A percentile compares a stretch with the other conserved stretches of the same genome.
Evolutionary conservation across 2,797 vertebrate genomes (phyloP).

Genomic region (Lepilemur septentrionalis): DNA sequence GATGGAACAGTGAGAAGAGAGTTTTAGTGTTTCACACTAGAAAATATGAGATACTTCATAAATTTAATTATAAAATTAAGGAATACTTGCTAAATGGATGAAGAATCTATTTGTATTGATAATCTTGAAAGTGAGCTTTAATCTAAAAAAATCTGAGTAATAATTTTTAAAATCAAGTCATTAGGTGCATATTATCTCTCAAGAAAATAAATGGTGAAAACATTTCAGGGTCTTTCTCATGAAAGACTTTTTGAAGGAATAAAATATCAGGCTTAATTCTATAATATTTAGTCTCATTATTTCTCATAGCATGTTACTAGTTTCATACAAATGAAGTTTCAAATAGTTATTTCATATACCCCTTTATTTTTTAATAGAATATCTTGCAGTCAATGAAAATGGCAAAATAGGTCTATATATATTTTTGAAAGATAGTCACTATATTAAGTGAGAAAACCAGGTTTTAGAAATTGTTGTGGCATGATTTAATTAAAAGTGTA

Average conservation of each 20-base stretch:
- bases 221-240: background rate
- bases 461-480: background rate
- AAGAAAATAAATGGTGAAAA: slow-evolving; percentile 36
- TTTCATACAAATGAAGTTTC: slow-evolving; percentile 44
- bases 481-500: background rate
- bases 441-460: background rate
- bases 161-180: slow-evolving; percentile 12
- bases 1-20: background rate
- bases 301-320: slow-evolving; percentile 22
- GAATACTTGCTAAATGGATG: background rate
- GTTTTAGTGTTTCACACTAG: background rate
- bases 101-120: slow-evolving; percentile 16
- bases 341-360: slow-evolving; percentile 4
- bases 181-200: background rate
- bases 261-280: background rate
- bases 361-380: background rate
- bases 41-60: slow-evolving; percentile 28
- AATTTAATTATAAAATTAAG: background rate
- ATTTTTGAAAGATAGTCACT: background rate
- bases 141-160: background rate
- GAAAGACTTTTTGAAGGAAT: slow-evolving; percentile 1
- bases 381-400: background rate
- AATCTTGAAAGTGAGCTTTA: slow-evolving; percentile 46
- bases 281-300: slow-evolving; percentile 10
- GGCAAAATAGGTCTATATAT: background rate